Evolutionary conservation across 35 echinoderm and acorn worm species (phyloP).

Genomic region (Apostichopus parvimensis): DNA sequence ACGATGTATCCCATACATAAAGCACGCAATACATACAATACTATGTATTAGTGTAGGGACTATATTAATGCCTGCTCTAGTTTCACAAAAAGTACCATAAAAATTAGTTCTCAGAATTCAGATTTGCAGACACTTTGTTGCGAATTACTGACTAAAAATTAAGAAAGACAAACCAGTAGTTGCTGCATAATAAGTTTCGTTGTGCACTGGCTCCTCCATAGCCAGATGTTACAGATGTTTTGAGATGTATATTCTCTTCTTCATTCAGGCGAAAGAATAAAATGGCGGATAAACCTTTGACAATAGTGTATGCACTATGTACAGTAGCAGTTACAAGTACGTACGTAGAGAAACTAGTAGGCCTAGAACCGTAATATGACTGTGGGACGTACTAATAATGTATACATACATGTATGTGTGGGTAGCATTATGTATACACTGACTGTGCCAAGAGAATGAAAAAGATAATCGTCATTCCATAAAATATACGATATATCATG

Average conservation of each 20-base stretch:
- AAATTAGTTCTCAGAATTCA: conserved; percentile 31
- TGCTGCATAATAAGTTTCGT: conserved; percentile 49
- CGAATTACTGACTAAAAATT: not conserved
- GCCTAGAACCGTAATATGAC: no score
- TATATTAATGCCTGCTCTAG: conserved; percentile 15
- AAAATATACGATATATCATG: no score
- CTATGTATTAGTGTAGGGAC: not conserved
- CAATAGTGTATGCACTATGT: not conserved
- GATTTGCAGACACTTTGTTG: not conserved
- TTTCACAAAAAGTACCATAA: not conserved
- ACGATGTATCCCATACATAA: no score
- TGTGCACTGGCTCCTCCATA: conserved; percentile 37
- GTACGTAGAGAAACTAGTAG: no score
- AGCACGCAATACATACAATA: not conserved
- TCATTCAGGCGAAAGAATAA: conserved; percentile 33
- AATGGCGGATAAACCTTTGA: conserved; percentile 14
- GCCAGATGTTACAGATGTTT: conserved; percentile 5
- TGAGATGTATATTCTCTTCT: conserved; percentile 17
- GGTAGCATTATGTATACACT: no score
- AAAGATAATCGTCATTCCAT: no score
- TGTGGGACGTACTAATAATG: no score
- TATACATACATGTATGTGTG: no score
- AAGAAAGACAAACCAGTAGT: conserved; percentile 35
- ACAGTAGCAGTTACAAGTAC: not conserved
- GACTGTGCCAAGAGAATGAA: no score